These are phyloP conservation scores for Anagrus nilaparvatae DNA, from an alignment of 1,140 invertebrate species.

Conservation along the genomic window DNA sequence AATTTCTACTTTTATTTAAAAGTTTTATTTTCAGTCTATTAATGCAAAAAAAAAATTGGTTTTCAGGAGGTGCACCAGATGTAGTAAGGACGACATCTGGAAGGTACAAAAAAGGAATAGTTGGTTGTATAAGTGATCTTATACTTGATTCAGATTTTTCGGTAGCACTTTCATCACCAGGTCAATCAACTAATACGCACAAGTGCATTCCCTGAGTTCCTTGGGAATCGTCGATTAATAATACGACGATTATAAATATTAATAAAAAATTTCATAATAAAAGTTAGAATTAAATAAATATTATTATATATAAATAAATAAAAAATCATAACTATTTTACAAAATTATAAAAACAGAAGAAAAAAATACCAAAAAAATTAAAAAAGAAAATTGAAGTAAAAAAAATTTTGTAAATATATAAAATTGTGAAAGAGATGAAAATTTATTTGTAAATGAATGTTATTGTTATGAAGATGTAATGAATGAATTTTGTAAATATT, in stretches of 20 bases:
- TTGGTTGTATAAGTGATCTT: slow-evolving; percentile 71
- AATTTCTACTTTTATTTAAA: not conserved
- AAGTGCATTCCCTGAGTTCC: slow-evolving; percentile 38
- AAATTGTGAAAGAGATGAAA: no score
- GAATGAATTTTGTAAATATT: no score
- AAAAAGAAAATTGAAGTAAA: not conserved
- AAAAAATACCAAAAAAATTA: slow-evolving; percentile 22
- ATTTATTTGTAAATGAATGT: no score
- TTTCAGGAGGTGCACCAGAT: slow-evolving; percentile 66
- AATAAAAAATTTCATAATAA: not conserved
- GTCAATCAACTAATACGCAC: slow-evolving; percentile 45
- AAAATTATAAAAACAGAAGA: not conserved
- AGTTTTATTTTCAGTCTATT: not conserved
- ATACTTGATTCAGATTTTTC: slow-evolving; percentile 67
- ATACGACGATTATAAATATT: not conserved
- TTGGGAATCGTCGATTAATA: slow-evolving; percentile 10
- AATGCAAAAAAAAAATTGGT: not conserved
- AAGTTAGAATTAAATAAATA: not conserved
- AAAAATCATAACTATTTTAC: not conserved
- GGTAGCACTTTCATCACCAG: slow-evolving; percentile 49
- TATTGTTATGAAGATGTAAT: no score
- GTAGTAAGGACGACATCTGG: slow-evolving; percentile 53
- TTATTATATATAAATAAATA: not conserved
- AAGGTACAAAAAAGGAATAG: slow-evolving; percentile 60
- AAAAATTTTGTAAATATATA: slow-evolving; percentile 2